Base-by-base conservation (phyloP, 2,888 invertebrate genomes). In the Scelioninae gen. 1 region DNA sequence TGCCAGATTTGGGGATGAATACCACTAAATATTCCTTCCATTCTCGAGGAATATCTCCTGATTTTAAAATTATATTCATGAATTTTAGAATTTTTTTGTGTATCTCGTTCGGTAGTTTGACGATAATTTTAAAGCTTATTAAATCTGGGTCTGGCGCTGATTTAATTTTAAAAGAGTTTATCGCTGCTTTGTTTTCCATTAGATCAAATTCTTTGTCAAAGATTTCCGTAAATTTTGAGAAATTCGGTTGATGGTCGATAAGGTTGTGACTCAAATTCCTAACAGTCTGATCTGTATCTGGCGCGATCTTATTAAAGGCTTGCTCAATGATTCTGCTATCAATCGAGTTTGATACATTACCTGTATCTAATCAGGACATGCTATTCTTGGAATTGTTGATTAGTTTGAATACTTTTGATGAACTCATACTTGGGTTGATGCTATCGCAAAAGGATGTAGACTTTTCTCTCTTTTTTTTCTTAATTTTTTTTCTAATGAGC, bases 141-240 rank as follows among this genome's bases (percentile, higher is more conserved):
- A 65, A 11, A 34, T 65, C 65, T 8, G 65, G 65, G 9, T 34
- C 65, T 13, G 65, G 15, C n/a, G 65, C 65, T 16, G 65, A 23
- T 16, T 9, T 16, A 32, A 2, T 1, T 49, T 34, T 65, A 47
- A 65, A 65, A 11, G 65, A 49, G 10, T 34, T 49, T 0, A 65
- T 8, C 6, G 65, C 32, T 3, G 38, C 9, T 23, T 40, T 66
- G 13, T 38, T 53, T 13, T 66, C 66, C 7, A 10, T 7, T 11
- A 16, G 16, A 9, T 6, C 15, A 8, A 53, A 11, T 6, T 34
- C 23, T n/a, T 23, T 11, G 5, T 38, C n/a, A 23, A 66, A 40
- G 1, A 53, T 40, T 2, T 66, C 40, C 6, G 38, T 38, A 23
- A 10, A 23, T 23, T 15, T 53, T 4, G 66, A 53, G 4, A 29